phyloP scores from a whole-genome alignment of 2,113 vertebrate species.

The Elephantulus edwardii region DNA sequence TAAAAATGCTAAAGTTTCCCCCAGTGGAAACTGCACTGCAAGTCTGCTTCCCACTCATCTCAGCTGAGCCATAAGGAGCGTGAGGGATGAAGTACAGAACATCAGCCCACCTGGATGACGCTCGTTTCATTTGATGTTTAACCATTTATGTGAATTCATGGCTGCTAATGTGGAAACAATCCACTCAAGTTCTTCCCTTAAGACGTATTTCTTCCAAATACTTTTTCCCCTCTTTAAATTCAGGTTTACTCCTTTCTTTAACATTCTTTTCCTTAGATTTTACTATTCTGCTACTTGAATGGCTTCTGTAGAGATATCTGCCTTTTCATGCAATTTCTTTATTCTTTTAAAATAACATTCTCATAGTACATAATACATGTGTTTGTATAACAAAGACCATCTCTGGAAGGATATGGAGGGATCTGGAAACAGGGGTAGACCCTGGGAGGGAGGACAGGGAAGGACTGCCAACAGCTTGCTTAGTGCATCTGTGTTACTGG shows the following conservation, averaged over 20 bases:
- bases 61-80: not conserved
- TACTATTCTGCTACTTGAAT: not conserved
- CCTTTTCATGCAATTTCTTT: not conserved
- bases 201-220: not conserved
- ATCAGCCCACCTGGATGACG: not conserved
- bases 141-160: not conserved
- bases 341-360: constrained; percentile 9
- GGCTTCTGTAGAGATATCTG: not conserved
- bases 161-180: not conserved
- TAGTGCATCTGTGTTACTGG: not conserved
- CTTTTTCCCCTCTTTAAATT: constrained; percentile 12
- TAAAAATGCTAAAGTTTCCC: not conserved
- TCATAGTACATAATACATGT: not conserved
- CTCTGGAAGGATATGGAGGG: not conserved
- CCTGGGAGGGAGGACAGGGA: not conserved
- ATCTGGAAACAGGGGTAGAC: not conserved
- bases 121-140: not conserved
- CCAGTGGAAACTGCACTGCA: not conserved
- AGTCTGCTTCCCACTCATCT: not conserved
- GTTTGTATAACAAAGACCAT: not conserved
- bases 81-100: not conserved
- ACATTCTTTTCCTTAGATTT: not conserved
- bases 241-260: not conserved
- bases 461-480: not conserved
- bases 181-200: not conserved